Percentiles rank a stretch among this genome's conserved stretches.
phyloP scores from a whole-genome alignment of 2,113 vertebrate species.

The Poecilia latipinna region DNA sequence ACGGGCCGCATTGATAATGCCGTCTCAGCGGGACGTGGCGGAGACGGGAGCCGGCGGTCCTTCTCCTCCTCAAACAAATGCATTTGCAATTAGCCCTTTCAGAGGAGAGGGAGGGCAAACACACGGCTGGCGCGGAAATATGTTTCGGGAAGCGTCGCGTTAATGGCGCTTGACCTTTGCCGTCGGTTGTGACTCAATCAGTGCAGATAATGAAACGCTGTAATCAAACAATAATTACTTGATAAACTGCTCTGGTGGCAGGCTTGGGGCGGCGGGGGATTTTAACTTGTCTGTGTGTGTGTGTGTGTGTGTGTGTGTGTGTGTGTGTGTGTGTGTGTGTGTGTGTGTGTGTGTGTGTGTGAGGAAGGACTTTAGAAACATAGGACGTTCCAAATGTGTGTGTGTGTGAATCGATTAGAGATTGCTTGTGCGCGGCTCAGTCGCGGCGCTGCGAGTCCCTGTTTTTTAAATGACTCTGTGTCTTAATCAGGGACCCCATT shows the following conservation, averaged over 20 bases:
- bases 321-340: constrained; percentile 36
- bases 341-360: constrained; percentile 42
- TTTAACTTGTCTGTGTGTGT: constrained; percentile 48
- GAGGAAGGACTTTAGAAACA: constrained; percentile 22
- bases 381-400: constrained; percentile 34
- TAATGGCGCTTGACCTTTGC: constrained; percentile 85
- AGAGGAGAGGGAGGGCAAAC: constrained; percentile 79
- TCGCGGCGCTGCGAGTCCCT: constrained; percentile 73
- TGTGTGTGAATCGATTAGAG: constrained; percentile 33
- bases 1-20: constrained; percentile 64
- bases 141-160: constrained; percentile 75
- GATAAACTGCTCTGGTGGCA: constrained; percentile 83
- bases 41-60: constrained; percentile 41
- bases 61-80: constrained; percentile 83
- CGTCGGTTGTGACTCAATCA: constrained; percentile 83
- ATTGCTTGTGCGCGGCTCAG: constrained; percentile 2
- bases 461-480: constrained; percentile 79
- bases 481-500: constrained; percentile 82
- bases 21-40: constrained; percentile 50
- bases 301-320: constrained; percentile 30
- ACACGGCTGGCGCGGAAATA: constrained; percentile 71
- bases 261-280: constrained; percentile 61
- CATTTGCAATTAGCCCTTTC: constrained; percentile 84
- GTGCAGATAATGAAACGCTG: constrained; percentile 85
- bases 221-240: constrained; percentile 88